Evolutionary conservation across 2,888 invertebrate species (phyloP).

Genomic region (Epistrophe eligans): DNA sequence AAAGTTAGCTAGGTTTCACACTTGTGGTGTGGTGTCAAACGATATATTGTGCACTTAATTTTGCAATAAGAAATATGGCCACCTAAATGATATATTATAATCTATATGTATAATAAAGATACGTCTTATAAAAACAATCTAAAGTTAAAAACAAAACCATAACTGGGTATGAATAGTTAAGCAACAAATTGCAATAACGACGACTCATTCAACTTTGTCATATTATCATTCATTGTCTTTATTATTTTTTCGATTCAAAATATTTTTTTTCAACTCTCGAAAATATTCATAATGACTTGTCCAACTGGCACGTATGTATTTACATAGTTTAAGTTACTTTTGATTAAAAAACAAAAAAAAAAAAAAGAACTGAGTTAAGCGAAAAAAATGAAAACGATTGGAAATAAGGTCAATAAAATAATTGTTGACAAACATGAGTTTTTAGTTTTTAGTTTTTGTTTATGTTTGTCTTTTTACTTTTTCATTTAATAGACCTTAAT

Average conservation of each 20-base stretch:
- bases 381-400: conserved; percentile 2
- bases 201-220: conserved; percentile 52
- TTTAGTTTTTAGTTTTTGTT: conserved; percentile 26
- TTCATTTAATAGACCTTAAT: conserved; percentile 28
- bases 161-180: conserved; percentile 62
- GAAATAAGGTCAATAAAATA: conserved; percentile 61
- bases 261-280: neutral
- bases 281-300: conserved; percentile 21
- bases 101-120: conserved; percentile 10
- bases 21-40: too few relatives aligned
- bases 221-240: conserved; percentile 14
- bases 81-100: conserved; percentile 9
- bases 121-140: conserved; percentile 52
- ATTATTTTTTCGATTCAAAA: conserved; percentile 2
- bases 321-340: conserved; percentile 11
- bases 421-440: conserved; percentile 71
- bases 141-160: conserved; percentile 55
- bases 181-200: conserved; percentile 66
- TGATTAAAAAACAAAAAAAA: neutral
- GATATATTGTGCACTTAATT: neutral
- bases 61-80: neutral
- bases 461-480: conserved; percentile 27
- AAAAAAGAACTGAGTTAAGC: neutral
- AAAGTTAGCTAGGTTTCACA: too few relatives aligned
- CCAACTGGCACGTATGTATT: conserved; percentile 25